Percentiles rank a stretch among this genome's conserved stretches.
Evolutionary conservation across 2,888 invertebrate species (phyloP).

Genomic region (Drosophila neutralis): DNA sequence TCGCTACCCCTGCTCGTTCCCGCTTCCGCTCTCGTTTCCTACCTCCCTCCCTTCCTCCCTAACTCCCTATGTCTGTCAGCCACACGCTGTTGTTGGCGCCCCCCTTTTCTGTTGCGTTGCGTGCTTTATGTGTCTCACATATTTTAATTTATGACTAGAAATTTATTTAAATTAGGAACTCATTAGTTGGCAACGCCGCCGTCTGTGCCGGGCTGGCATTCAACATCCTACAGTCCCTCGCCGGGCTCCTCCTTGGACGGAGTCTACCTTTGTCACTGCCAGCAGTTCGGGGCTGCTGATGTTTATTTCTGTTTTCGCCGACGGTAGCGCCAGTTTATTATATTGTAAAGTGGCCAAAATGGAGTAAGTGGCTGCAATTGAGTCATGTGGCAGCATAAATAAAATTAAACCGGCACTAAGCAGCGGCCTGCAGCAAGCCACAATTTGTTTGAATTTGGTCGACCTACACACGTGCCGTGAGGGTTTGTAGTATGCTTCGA

Average conservation of each 20-base stretch:
- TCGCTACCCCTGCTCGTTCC: background rate
- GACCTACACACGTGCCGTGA: constrained; percentile 37
- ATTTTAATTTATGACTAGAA: constrained; percentile 78
- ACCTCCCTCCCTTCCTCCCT: background rate
- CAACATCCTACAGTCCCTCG: background rate
- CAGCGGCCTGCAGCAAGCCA: constrained; percentile 17
- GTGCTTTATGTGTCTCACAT: constrained; percentile 68
- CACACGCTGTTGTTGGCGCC: constrained; percentile 29
- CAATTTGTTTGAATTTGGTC: constrained; percentile 33
- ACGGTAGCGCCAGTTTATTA: constrained; percentile 65
- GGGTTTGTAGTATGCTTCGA: constrained; percentile 46
- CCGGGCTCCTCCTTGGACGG: background rate
- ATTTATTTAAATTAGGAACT: constrained; percentile 81
- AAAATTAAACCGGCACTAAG: constrained; percentile 14
- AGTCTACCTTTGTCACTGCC: constrained; percentile 13
- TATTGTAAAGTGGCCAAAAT: constrained; percentile 70
- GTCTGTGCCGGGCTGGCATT: constrained; percentile 19
- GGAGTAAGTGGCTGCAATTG: constrained; percentile 75
- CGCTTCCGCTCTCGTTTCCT: background rate
- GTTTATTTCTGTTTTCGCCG: constrained; percentile 57
- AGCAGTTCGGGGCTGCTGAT: constrained; percentile 7
- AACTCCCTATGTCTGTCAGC: constrained; percentile 17
- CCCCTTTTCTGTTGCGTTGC: constrained; percentile 19
- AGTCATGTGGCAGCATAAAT: constrained; percentile 74
- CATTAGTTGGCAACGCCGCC: constrained; percentile 71